phyloP scores from a whole-genome alignment of 2,113 vertebrate species.

The Bostrychus sinensis region DNA sequence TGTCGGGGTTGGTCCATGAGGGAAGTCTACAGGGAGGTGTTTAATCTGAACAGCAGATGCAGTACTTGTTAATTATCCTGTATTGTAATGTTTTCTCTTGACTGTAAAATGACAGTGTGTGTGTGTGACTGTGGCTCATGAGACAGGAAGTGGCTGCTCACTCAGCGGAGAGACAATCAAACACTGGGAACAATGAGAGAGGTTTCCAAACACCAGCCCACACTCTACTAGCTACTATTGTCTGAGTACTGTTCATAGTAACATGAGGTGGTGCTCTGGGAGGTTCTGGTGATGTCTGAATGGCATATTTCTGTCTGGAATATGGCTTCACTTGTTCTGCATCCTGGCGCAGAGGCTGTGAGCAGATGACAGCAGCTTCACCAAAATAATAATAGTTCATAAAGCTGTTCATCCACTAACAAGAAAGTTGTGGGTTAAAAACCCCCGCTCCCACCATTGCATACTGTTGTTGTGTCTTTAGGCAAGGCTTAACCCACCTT shows the following conservation, averaged over 20 bases:
- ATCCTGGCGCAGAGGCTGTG: too few relatives aligned
- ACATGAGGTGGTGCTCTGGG: neutral
- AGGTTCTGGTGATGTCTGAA: neutral
- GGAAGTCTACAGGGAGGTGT: neutral
- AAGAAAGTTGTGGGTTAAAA: too few relatives aligned
- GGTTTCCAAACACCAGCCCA: conserved; percentile 41
- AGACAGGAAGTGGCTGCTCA: conserved; percentile 64
- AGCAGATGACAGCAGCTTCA: too few relatives aligned
- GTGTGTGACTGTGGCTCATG: conserved; percentile 1
- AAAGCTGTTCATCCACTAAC: too few relatives aligned
- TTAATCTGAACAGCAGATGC: conserved; percentile 3
- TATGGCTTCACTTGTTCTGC: too few relatives aligned
- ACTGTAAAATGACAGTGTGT: neutral
- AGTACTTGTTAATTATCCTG: neutral
- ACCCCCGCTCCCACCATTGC: too few relatives aligned
- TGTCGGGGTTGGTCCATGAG: too few relatives aligned
- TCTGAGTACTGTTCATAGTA: neutral
- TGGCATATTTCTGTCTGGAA: neutral
- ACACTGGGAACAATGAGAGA: conserved; percentile 48
- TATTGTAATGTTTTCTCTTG: conserved; percentile 3
- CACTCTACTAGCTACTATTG: conserved; percentile 10
- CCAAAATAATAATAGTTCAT: too few relatives aligned
- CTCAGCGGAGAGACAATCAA: conserved; percentile 63
- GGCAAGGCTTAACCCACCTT: too few relatives aligned
- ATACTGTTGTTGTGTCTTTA: too few relatives aligned